These are phyloP conservation scores for Anneissia japonica DNA, from an alignment of 35 echinoderm and acorn worm species.

Conservation along the genomic window DNA sequence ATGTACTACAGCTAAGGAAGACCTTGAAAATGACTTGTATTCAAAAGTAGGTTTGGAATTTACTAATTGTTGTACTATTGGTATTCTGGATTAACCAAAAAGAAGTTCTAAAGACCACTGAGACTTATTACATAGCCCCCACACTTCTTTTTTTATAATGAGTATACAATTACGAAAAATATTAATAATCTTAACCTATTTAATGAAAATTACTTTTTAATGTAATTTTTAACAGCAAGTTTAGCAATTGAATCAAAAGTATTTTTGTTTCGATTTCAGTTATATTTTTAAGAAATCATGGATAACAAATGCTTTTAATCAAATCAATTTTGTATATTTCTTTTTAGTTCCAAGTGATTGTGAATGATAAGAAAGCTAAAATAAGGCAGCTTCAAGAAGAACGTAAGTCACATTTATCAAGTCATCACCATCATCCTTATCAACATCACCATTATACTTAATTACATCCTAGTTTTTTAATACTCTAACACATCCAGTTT, in stretches of 20 bases:
- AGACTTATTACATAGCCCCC: too few relatives aligned
- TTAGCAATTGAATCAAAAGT: neutral
- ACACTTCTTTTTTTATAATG: neutral
- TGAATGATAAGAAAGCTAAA: neutral
- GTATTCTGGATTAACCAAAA: neutral
- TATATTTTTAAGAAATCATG: too few relatives aligned
- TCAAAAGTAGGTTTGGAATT: neutral
- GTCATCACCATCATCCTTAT: too few relatives aligned
- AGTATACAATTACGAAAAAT: too few relatives aligned
- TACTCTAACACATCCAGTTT: too few relatives aligned
- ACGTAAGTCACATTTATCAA: neutral
- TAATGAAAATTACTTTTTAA: neutral
- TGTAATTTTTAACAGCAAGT: neutral
- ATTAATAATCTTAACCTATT: too few relatives aligned
- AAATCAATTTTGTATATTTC: neutral
- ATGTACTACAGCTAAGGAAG: neutral
- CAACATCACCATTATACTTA: too few relatives aligned
- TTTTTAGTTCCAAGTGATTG: neutral
- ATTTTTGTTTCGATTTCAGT: neutral
- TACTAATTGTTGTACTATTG: neutral
- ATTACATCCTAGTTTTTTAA: too few relatives aligned
- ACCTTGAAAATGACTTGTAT: neutral
- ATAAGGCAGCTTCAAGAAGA: neutral
- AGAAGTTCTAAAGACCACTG: too few relatives aligned
- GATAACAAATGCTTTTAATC: too few relatives aligned